Evolutionary conservation across 92 coral and sea anemone genomes (phyloP).

Genomic region (Epizoanthus stellaris): DNA sequence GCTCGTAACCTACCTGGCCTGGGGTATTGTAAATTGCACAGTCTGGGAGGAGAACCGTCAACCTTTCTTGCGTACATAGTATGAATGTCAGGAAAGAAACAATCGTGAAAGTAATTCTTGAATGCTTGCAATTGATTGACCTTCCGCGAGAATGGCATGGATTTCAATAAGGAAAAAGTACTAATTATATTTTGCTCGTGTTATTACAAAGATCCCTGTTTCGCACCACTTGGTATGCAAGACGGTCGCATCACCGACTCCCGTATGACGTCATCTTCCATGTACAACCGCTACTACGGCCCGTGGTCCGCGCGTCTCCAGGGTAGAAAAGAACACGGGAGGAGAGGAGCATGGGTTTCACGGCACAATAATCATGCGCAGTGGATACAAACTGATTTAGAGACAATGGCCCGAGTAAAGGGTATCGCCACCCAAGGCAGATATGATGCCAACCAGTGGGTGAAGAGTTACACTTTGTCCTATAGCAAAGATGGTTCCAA

Average conservation of each 20-base stretch:
- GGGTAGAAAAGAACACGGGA: conserved; percentile 47
- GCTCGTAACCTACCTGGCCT: no score
- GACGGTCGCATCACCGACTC: conserved; percentile 71
- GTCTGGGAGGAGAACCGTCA: no score
- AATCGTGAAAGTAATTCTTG: no score
- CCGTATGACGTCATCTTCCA: conserved; percentile 57
- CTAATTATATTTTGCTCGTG: no score
- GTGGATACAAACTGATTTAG: conserved; percentile 74
- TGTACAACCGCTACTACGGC: conserved; percentile 61
- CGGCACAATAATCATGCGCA: conserved; percentile 45
- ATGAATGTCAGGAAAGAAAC: no score
- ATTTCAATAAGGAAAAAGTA: no score
- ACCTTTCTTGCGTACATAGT: no score
- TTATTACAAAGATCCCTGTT: conserved; percentile 58
- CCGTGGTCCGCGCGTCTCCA: conserved; percentile 77
- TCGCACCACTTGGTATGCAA: conserved; percentile 63
- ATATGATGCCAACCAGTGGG: not conserved
- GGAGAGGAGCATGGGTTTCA: conserved; percentile 68
- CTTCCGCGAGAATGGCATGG: no score
- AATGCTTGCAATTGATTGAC: no score
- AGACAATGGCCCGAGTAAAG: conserved; percentile 59
- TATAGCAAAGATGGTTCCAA: conserved; percentile 61
- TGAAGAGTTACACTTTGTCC: conserved; percentile 59
- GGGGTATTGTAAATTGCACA: no score
- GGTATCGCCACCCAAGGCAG: conserved; percentile 73